Conservation (phyloP, 2,888 invertebrate genomes). For the Alloscopus bannaensis region DNA sequence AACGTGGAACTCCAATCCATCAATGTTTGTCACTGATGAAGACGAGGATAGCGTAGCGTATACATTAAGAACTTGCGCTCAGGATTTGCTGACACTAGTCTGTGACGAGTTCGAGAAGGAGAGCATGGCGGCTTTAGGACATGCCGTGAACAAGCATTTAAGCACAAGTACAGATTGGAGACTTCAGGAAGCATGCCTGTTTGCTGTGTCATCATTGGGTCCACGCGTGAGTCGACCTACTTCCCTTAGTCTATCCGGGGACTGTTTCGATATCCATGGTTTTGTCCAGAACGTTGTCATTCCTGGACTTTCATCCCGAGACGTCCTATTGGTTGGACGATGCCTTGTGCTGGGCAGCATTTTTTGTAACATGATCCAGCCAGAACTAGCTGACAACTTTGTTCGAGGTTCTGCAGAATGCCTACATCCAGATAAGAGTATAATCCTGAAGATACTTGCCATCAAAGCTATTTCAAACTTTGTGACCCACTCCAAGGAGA, state of each 20-base stretch:
- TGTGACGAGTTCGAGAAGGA: constrained; percentile 77
- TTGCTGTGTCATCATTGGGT: constrained; percentile 73
- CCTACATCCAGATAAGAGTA: constrained; percentile 68
- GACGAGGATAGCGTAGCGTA: constrained; percentile 78
- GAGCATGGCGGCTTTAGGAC: constrained; percentile 75
- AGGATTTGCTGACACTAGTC: constrained; percentile 76
- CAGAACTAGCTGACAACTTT: constrained; percentile 69
- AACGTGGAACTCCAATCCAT: constrained; percentile 77
- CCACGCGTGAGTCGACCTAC: constrained; percentile 68
- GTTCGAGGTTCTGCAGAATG: constrained; percentile 70
- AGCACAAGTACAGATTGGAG: constrained; percentile 75
- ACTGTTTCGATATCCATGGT: constrained; percentile 71
- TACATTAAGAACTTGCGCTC: constrained; percentile 78
- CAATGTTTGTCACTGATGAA: constrained; percentile 79
- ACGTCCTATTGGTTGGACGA: constrained; percentile 71
- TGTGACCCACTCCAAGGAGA: constrained; percentile 65
- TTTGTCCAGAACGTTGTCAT: constrained; percentile 73
- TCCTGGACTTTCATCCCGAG: constrained; percentile 69
- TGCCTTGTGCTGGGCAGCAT: constrained; percentile 72
- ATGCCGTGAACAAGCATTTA: constrained; percentile 76
- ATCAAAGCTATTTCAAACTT: constrained; percentile 71
- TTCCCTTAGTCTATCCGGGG: constrained; percentile 35
- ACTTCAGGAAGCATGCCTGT: constrained; percentile 76
- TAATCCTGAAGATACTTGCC: constrained; percentile 70
- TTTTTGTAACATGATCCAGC: constrained; percentile 71